A percentile compares a stretch with the other conserved stretches of the same genome.
Evolutionary conservation across 2,888 invertebrate genomes (phyloP).

Genomic region (Sarcophaga variegata): DNA sequence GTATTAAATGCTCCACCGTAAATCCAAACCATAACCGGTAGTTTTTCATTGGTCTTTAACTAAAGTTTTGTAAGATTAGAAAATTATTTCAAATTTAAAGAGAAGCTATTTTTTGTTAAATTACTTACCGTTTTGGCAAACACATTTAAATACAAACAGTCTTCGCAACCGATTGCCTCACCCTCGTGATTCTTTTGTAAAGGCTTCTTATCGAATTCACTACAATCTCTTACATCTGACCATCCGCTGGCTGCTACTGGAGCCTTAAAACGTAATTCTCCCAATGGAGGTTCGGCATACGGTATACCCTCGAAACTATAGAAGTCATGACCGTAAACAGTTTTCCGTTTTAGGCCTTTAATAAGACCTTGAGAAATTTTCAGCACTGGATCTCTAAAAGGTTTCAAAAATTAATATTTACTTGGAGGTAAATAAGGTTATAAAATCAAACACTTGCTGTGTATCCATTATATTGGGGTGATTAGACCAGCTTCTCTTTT

Average conservation of each 20-base stretch:
- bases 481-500: neutral
- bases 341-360: slow-evolving; percentile 77
- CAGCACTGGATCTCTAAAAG: slow-evolving; percentile 46
- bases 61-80: slow-evolving; percentile 23
- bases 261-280: slow-evolving; percentile 80
- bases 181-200: slow-evolving; percentile 79
- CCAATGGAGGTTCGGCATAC: slow-evolving; percentile 80
- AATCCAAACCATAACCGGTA: slow-evolving; percentile 81
- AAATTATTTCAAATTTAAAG: too few species aligned
- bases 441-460: slow-evolving; percentile 45
- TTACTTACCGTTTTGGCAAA: slow-evolving; percentile 72
- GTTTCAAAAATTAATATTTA: neutral
- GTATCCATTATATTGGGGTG: slow-evolving; percentile 12
- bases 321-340: slow-evolving; percentile 78
- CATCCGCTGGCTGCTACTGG: slow-evolving; percentile 81
- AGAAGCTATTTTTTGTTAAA: too few species aligned
- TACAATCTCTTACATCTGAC: slow-evolving; percentile 81
- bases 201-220: slow-evolving; percentile 78
- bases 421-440: neutral
- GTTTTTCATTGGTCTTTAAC: slow-evolving; percentile 68
- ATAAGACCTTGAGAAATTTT: slow-evolving; percentile 76
- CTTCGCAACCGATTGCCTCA: slow-evolving; percentile 81
- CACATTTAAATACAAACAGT: slow-evolving; percentile 82
- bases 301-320: slow-evolving; percentile 80
- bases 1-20: slow-evolving; percentile 81